These are phyloP conservation scores for Alethe castanea DNA, from an alignment of 2,113 vertebrate genomes.

Conservation along the genomic window DNA sequence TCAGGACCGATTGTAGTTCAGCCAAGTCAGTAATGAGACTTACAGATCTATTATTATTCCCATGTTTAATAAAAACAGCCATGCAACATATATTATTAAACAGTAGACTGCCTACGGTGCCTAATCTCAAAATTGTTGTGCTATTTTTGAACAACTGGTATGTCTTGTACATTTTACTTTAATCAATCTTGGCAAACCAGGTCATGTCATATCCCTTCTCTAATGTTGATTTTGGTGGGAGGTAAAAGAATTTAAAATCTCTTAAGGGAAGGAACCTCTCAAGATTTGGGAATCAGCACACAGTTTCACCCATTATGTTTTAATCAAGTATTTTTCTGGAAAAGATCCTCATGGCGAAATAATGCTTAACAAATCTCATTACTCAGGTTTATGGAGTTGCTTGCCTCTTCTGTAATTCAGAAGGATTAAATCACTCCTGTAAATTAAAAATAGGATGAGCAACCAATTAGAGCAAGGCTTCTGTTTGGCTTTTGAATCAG, in stretches of 20 bases:
- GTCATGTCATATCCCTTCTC: neutral
- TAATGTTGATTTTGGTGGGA: neutral
- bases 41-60: neutral
- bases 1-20: neutral
- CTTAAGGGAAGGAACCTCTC: neutral
- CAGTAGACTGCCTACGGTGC: neutral
- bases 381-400: neutral
- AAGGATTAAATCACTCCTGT: neutral
- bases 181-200: neutral
- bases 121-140: neutral
- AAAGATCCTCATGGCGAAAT: neutral
- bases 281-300: neutral
- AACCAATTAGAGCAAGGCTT: neutral
- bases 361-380: constrained; percentile 14
- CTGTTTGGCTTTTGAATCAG: neutral
- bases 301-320: neutral
- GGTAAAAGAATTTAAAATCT: neutral
- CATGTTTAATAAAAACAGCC: neutral
- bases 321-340: neutral
- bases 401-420: constrained; percentile 11
- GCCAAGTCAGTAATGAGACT: neutral
- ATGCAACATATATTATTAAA: neutral
- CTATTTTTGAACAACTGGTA: neutral
- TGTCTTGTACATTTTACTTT: neutral
- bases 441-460: constrained; percentile 26